These are phyloP conservation scores for Glandiceps talaboti DNA, from an alignment of 53 echinoderm and acorn worm species.

Conservation along the genomic window DNA sequence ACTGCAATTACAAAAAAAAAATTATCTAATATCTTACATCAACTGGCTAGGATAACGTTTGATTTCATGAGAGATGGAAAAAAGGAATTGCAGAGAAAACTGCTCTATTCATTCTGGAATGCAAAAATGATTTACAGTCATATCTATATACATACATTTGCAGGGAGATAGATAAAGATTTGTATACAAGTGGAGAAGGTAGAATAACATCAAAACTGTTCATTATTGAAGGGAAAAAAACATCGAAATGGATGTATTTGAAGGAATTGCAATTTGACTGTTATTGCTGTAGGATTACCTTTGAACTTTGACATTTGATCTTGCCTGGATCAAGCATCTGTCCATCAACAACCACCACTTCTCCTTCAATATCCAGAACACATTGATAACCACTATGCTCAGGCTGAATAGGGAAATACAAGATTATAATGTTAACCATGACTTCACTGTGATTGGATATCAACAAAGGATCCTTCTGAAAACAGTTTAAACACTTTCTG, in stretches of 20 bases:
- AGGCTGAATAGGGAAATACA: background rate
- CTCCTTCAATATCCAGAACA: slow-evolving; percentile 34
- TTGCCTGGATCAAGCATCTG: background rate
- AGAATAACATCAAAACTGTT: too few species aligned
- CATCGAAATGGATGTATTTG: too few species aligned
- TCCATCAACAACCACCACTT: slow-evolving; percentile 8
- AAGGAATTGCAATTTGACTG: background rate
- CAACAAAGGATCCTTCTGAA: too few species aligned
- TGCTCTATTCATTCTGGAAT: too few species aligned
- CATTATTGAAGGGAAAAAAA: too few species aligned
- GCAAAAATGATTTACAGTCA: too few species aligned
- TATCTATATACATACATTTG: too few species aligned
- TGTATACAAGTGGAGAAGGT: background rate
- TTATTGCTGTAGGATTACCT: background rate
- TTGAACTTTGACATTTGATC: background rate
- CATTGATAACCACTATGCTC: slow-evolving; percentile 39
- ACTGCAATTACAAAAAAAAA: background rate
- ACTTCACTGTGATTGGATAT: too few species aligned
- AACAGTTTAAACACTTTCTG: too few species aligned
- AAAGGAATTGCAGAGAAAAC: background rate
- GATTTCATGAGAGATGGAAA: too few species aligned
- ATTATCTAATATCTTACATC: background rate
- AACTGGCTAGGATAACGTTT: too few species aligned
- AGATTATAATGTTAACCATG: background rate
- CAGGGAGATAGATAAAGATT: background rate